Base-by-base conservation (phyloP, 64 coral and sea anemone genomes). In the Stichodactyla helianthus region DNA sequence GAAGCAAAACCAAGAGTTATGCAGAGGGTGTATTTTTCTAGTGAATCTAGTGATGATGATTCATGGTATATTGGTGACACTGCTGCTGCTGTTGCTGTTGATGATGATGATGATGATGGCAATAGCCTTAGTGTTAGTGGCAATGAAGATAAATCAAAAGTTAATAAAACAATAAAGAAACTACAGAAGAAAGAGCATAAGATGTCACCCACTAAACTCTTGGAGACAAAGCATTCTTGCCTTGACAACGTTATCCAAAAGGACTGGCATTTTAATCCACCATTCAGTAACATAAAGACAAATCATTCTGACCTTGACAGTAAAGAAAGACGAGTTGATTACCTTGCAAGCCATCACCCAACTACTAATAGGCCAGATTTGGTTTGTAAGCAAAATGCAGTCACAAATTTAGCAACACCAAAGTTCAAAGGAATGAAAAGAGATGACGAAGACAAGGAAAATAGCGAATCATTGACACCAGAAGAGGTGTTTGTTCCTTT, bases 401-500 rank as follows among this genome's bases (percentile, higher is more conserved):
- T 20, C 11, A 52, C 18, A 82, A n/a, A 18, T 35, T 11, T 54
- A 27, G 15, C 22, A 15, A 54, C 79, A 9, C 54, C 54, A 57
- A 82, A 54, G 10, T 54, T 6, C 6, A 6, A 18, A 54, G 51
- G 19, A n/a, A 82, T 19, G 53, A 57, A 44, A 44, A 44, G 35
- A 44, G 35, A 44, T 44, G 35, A 44, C 12, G 51, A 52, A 26
- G 79, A 54, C 5, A 82, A 22, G 51, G 54, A 82, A 54, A 86
- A 80, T 5, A 20, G 44, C 17, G 67, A 86, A 51, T 86, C 83
- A n/a, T n/a, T n/a, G 10, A 71, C 84, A 25, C 80, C 80, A 55
- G 89, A 82, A 35, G 84, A 91, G 17, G 50, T 82, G 22, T 79
- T 52, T 12, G 35, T 91, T 19, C 71, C 84, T 91, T 77, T 77